Base-by-base conservation (phyloP, 2,888 invertebrate genomes). In the Ornithoptera alexandrae region DNA sequence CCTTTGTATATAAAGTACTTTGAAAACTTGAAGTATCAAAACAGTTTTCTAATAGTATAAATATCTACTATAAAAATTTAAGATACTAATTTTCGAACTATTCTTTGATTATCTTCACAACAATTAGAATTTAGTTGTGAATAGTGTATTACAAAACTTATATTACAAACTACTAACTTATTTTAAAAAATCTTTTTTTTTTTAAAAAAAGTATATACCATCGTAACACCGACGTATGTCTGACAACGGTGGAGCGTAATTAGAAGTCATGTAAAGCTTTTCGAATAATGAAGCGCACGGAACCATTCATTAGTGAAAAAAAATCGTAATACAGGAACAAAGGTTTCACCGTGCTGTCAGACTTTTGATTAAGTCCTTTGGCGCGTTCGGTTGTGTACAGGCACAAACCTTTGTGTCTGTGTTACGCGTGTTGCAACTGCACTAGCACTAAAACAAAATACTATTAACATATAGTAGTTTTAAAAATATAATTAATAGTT, bases 361-460 rank as follows among this genome's bases (percentile, higher is more conserved):
- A 63, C 63, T 58, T 67, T 63, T 70, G 67, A 70, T 70, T 67
- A 67, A 59, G 63, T 67, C 70, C 70, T 70, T 70, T 70, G 70
- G 53, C 46, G 58, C 57, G 46, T 59, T 65, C 30, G 30, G 39
- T 50, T 36, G 60, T 20, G 65, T 30, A 39, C 50, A 53, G 3
- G 7, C 53, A n/a, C 53, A 18, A n/a, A 30, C 30, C 30, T 30
- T 30, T 30, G 30, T 10, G 46, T 46, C 46, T 46, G 10, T 46
- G 6, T 4, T 50, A 50, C 17, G 12, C 50, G 5, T n/a, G 53
- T 53, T 8, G 53, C n/a, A n/a, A 53, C n/a, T n/a, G 53, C 4
- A 53, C 2, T n/a, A 53, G n/a, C 53, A 53, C 6, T 53, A n/a
- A 6, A 53, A 53, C 53, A 18, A n/a, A 53, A 53, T n/a, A 7